phyloP scores from a whole-genome alignment of 1,140 invertebrate genomes.

The Hydropsyche tenuis region DNA sequence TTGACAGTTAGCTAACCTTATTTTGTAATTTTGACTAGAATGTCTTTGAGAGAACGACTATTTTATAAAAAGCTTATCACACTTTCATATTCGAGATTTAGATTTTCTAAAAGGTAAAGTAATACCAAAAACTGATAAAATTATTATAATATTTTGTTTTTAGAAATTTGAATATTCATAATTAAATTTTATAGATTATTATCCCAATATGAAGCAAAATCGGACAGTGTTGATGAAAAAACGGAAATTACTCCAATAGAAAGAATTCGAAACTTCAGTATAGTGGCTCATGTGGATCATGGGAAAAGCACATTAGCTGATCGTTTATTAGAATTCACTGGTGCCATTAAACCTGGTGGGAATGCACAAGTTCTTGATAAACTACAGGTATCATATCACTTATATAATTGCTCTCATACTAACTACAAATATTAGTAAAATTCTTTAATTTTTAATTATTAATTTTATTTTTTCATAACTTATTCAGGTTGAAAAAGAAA shows the following conservation, averaged over 20 bases:
- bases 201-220: neutral
- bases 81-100: neutral
- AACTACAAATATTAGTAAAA: neutral
- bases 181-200: slow-evolving; percentile 32
- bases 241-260: slow-evolving; percentile 31
- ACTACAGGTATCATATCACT: slow-evolving; percentile 60
- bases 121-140: too few species aligned
- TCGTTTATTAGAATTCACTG: slow-evolving; percentile 88
- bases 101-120: neutral
- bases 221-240: neutral
- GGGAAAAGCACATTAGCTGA: slow-evolving; percentile 97
- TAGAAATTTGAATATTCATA: too few species aligned
- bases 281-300: slow-evolving; percentile 98
- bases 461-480: slow-evolving; percentile 4
- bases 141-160: too few species aligned
- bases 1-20: neutral
- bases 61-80: neutral
- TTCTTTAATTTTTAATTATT: too few species aligned
- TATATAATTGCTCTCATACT: slow-evolving; percentile 24
- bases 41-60: neutral
- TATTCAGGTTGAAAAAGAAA: slow-evolving; percentile 85
- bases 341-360: slow-evolving; percentile 74
- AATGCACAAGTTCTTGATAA: slow-evolving; percentile 88
- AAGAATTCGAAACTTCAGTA: slow-evolving; percentile 91
- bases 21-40: neutral